Base-by-base conservation (phyloP, 2,113 vertebrate species). In the Enhydra lutris region DNA sequence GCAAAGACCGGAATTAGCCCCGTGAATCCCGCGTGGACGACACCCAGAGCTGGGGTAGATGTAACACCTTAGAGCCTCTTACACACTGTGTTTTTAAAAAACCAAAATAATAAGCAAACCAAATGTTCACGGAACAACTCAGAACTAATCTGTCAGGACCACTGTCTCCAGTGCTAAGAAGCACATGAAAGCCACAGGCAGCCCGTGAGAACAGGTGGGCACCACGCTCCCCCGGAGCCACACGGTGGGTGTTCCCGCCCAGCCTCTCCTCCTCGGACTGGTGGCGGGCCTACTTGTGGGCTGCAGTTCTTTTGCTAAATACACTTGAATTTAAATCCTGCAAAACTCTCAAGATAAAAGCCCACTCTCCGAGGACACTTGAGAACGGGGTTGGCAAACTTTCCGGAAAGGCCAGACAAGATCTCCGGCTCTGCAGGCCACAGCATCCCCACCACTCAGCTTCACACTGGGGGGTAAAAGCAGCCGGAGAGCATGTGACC, bases 161-260 rank as follows among this genome's bases (percentile, higher is more conserved):
- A 12, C 10, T 0, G 1, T 20, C 26, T 12, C 23, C 6, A 1
- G 7, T 1, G 47, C 26, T 2, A n/a, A 65, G 23, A 31, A 59
- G 36, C 63, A 47, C 20, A 1, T 18, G 18, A 50, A 11, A 15
- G 39, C 21, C 12, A 11, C 14, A 31, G 93, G 36, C 6, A 0
- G 4, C 24, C 24, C 6, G 7, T 9, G 42, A 9, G 7, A 47
- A 63, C 79, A 42, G 2, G 9, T 1, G 47, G 11, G 63, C 15
- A 10, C 0, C 39, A n/a, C 5, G 3, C 1, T 8, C 63, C 29
- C 11, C 50, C 11, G 2, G 0, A 6, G 20, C 79, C 21, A 4
- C 11, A 18, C 0, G 15, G 59, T 3, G 23, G 5, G n/a, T 26
- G 34, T 80, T 24, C 85, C n/a, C 15, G 17, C 1, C 10, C 10